These are phyloP conservation scores for Tetropium fuscum DNA, from an alignment of 2,888 invertebrate species.

Conservation along the genomic window DNA sequence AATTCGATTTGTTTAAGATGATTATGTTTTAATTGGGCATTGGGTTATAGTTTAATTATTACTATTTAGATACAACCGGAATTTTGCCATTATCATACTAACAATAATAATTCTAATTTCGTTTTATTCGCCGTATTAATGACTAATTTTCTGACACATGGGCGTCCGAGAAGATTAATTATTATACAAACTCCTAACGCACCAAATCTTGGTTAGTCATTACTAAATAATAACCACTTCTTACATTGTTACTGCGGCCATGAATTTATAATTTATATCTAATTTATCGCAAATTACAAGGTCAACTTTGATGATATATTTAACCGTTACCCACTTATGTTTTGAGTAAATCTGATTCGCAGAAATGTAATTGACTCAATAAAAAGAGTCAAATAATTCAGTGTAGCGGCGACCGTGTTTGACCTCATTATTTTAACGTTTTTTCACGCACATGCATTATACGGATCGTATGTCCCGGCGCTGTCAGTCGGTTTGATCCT, in stretches of 20 bases:
- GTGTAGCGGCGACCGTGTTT: background rate
- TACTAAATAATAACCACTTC: slow-evolving; percentile 9
- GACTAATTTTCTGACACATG: no score
- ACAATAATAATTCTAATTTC: no score
- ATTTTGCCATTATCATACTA: no score
- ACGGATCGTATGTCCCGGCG: no score
- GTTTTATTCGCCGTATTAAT: no score
- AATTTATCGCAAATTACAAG: slow-evolving; percentile 38
- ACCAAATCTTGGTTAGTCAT: slow-evolving; percentile 1
- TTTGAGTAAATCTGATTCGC: slow-evolving; percentile 33
- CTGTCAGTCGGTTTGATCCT: no score
- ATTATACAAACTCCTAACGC: background rate
- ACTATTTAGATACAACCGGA: no score
- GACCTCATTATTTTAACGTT: slow-evolving; percentile 8
- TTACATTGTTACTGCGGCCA: slow-evolving; percentile 8
- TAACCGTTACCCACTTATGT: slow-evolving; percentile 25
- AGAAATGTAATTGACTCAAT: slow-evolving; percentile 25
- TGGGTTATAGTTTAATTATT: slow-evolving; percentile 12
- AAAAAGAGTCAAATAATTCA: slow-evolving; percentile 7
- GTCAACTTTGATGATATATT: slow-evolving; percentile 32
- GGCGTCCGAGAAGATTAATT: background rate
- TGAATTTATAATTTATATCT: slow-evolving; percentile 29
- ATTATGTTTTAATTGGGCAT: slow-evolving; percentile 1
- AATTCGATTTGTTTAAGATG: slow-evolving; percentile 7
- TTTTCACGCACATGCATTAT: background rate